Evolutionary conservation across 1,140 invertebrate species (phyloP), one percentile per base, ranked within the genome.

Genomic region (Diorhabda elongata): DNA sequence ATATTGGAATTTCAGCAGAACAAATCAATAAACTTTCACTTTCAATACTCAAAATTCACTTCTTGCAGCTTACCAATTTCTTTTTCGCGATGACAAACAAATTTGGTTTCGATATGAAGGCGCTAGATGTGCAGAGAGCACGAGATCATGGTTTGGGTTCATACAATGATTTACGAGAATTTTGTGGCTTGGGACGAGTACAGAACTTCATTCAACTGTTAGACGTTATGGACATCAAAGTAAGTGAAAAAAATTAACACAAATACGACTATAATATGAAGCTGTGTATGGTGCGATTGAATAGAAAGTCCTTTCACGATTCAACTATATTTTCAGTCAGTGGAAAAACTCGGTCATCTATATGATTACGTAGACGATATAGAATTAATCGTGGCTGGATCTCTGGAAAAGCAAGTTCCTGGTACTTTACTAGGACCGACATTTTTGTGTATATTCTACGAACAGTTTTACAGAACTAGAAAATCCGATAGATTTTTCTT

Each of bases 391-490:
- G 91, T 96, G 5, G 94, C 91, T 7, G 94, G 90, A 5, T 88
- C 93, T 2, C 80, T 95, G 41, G 96, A 98, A 81, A 78, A 74
- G 1, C 88, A 90, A 66, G 87, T 95, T 1, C 84, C 87, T 2
- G 92, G 90, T 2, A 89, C 93, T 0, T 82, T 96, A 6, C 84
- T 91, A 3, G 97, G 96, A 0, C 96, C 95, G 2, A 98, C 95
- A 0, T 97, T 97, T 83, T 85, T 93, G 2, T 97, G 95, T 74
- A 92, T 98, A 64, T 82, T 98, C 2, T 90, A 88, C 0, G 92
- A 92, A 76, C 95, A 98, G 81, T 97, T 98, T 81, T 92, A 90
- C 74, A 84, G 90, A 67, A 90, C 92, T 2, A 87, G 94, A 76
- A 88, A 90, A 5, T 93, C 91, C 6, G 94, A 97, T 80, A 83